Evolutionary conservation across 2,888 invertebrate species (phyloP).

Genomic region (Drosophila suboccidentalis): DNA sequence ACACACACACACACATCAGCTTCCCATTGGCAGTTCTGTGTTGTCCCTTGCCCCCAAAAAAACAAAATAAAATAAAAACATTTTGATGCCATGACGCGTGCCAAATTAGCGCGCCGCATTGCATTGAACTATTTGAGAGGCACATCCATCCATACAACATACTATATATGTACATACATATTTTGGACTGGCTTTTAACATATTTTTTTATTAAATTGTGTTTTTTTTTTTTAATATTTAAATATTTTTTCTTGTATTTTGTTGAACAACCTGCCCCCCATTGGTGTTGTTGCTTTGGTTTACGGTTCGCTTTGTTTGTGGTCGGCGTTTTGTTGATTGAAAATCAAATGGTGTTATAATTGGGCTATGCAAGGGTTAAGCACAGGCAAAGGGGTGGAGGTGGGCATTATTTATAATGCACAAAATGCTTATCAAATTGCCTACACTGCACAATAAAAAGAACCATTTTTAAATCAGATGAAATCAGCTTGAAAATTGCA

Average conservation of each 20-base stretch:
- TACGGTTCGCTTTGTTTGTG: slow-evolving; percentile 51
- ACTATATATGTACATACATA: background rate
- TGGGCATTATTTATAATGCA: slow-evolving; percentile 31
- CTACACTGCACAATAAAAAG: background rate
- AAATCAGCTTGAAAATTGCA: background rate
- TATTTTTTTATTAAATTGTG: background rate
- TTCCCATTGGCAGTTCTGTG: slow-evolving; percentile 1
- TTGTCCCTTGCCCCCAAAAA: slow-evolving; percentile 3
- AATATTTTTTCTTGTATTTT: slow-evolving; percentile 9
- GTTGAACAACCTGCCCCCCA: slow-evolving; percentile 10
- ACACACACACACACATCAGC: too few species aligned
- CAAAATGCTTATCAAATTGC: slow-evolving; percentile 14
- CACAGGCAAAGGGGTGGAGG: background rate
- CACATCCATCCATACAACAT: slow-evolving; percentile 11
- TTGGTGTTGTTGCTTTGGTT: slow-evolving; percentile 33
- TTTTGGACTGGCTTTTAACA: slow-evolving; percentile 10
- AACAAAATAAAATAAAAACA: background rate
- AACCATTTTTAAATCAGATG: too few species aligned
- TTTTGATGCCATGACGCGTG: slow-evolving; percentile 69
- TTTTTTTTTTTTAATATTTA: background rate
- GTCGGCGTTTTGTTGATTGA: slow-evolving; percentile 55
- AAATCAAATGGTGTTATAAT: slow-evolving; percentile 66
- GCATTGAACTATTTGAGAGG: slow-evolving; percentile 70
- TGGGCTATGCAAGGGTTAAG: slow-evolving; percentile 27
- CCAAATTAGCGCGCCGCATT: slow-evolving; percentile 74